Evolutionary conservation across 2,888 invertebrate genomes (phyloP), one percentile per base, ranked within the genome.

Genomic region (Stenodera caucasica): DNA sequence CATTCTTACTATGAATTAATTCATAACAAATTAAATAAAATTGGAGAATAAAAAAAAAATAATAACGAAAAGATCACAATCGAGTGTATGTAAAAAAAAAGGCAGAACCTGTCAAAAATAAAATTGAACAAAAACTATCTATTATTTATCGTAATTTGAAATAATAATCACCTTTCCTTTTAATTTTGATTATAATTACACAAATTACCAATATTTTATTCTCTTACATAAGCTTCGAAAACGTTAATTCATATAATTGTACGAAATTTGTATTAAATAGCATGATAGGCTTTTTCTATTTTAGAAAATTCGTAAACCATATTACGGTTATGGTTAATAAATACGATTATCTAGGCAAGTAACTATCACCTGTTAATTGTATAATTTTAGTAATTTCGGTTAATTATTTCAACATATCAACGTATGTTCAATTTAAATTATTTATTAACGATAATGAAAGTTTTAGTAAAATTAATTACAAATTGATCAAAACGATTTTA

Each of bases 21-120:
- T 45, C 45, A 45, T 45, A 45, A 45, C 45, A 45, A 45, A 45
- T 45, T 45, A 21, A 45, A 18, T 11, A 21, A 45, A 45, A 35
- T 35, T 7, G 18, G n/a, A n/a, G n/a, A n/a, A n/a, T n/a, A 40
- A 40, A 35, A 1, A 14, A 35, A 14, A 14, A 6, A 35, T 11
- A 14, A 14, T 2, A 35, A 35, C 5, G 7, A 11, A 32, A 8
- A 32, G 9, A 14, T 14, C 35, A 45, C 45, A 45, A 37, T 21
- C 37, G 6, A 45, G 15, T 6, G 29, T 29, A 29, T 29, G 7
- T 29, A n/a, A n/a, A n/a, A n/a, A n/a, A n/a, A n/a, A n/a, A n/a
- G n/a, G n/a, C n/a, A n/a, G n/a, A n/a, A n/a, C n/a, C n/a, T n/a
- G 18, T 45, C 21, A 12, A 9, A 11, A 18, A 45, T 40, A 12